Conservation (phyloP, 2,888 invertebrate genomes). For the Apodemia hepburni region DNA sequence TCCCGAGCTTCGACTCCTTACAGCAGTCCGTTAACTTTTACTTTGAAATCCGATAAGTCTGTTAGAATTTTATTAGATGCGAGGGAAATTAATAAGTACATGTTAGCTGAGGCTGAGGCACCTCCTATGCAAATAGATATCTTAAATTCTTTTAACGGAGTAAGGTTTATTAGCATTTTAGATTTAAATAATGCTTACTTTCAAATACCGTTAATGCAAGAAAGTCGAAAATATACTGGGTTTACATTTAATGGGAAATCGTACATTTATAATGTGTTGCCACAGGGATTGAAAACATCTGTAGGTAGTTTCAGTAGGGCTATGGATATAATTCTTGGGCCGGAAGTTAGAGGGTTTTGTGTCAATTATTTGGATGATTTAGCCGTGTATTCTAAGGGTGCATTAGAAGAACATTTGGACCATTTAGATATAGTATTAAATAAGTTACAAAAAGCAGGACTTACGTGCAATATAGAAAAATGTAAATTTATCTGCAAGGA, state of each 20-base stretch:
- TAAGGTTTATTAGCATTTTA: conserved; percentile 26
- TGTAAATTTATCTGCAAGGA: conserved; percentile 27
- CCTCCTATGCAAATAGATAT: conserved; percentile 27
- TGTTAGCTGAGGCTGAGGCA: conserved; percentile 25
- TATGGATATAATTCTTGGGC: conserved; percentile 35
- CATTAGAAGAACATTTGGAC: conserved; percentile 28
- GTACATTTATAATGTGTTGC: conserved; percentile 29
- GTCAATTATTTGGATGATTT: conserved; percentile 36
- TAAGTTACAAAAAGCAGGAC: conserved; percentile 22
- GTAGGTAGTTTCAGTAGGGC: conserved; percentile 36
- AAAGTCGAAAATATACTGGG: conserved; percentile 28
- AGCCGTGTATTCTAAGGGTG: conserved; percentile 29
- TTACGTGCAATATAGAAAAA: conserved; percentile 28
- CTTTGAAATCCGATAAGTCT: conserved; percentile 21
- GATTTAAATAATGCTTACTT: conserved; percentile 33
- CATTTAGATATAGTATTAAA: conserved; percentile 27
- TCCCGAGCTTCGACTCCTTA: conserved; percentile 26
- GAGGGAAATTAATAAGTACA: conserved; percentile 27
- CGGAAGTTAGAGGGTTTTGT: conserved; percentile 32
- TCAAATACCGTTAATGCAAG: conserved; percentile 26
- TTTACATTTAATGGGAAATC: conserved; percentile 27
- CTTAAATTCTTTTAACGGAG: conserved; percentile 27
- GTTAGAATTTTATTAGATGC: conserved; percentile 27
- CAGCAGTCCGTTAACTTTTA: conserved; percentile 33
- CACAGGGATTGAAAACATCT: conserved; percentile 32